Base-by-base conservation (phyloP, 2,797 vertebrate genomes). In the Salarias fasciatus region DNA sequence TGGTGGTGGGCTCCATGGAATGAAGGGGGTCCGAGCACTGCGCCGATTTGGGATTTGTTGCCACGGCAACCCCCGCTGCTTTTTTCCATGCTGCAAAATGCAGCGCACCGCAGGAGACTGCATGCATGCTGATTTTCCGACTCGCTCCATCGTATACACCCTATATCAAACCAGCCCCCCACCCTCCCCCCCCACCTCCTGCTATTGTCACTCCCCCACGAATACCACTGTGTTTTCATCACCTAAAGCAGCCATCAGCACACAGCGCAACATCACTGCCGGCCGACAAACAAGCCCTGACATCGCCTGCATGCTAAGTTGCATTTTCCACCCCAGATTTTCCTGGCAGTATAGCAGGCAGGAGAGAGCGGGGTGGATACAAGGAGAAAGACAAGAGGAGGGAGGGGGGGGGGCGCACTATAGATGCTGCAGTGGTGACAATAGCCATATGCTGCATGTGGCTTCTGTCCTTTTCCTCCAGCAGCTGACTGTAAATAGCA, bases 51-150 rank as follows among this genome's bases (percentile, higher is more conserved):
- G 61, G 77, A 86, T 87, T 80, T 82, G 86, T 89, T 82, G 28
- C 79, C 83, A 81, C 1, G 50, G 82, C 63, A 82, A 89, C 87
- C 72, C 69, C 49, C 0, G 4, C 63, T 65, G 73, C 63, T 77
- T 84, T 83, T 24, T 84, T 77, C 79, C 80, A 74, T 74, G 53
- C 57, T 61, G 63, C 33, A 58, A 83, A 86, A 87, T 77, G 84
- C 88, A 83, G 63, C 69, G 69, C 65, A 62, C 44, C 51, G 54
- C 60, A 63, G 71, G 72, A 78, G 63, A 41, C 67, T 37, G 52
- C 50, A 53, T 65, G 68, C 67, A 66, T 77, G 75, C 81, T 60
- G 70, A 80, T 83, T 76, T 77, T 67, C 71, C 48, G 11, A 72
- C 49, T 61, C 62, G 43, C 64, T 59, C 52, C 57, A 48, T 66